Percentiles rank a stretch among this genome's conserved stretches.
phyloP scores from a whole-genome alignment of 2,113 vertebrate genomes.

The Mungos mungo region DNA sequence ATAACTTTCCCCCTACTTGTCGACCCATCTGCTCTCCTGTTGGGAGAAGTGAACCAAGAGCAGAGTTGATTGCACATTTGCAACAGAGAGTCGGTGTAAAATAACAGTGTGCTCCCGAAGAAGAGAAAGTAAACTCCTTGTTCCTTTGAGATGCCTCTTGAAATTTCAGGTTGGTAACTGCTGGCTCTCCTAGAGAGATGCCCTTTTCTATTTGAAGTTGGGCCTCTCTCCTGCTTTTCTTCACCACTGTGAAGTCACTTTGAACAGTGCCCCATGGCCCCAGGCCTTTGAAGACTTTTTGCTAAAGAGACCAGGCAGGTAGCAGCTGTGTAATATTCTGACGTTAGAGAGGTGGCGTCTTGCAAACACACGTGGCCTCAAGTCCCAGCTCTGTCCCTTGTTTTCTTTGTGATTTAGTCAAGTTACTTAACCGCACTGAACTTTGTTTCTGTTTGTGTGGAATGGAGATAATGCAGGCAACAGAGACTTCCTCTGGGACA shows the following conservation, averaged over 20 bases:
- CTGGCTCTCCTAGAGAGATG: constrained; percentile 17
- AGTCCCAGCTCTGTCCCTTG: background rate
- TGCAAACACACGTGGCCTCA: background rate
- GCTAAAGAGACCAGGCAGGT: background rate
- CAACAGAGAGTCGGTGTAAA: background rate
- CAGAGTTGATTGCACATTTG: background rate
- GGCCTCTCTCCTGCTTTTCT: background rate
- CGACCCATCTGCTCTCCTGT: background rate
- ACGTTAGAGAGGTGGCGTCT: background rate
- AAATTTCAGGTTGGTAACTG: background rate
- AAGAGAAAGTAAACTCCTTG: background rate
- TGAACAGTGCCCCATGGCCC: background rate
- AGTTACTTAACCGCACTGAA: background rate
- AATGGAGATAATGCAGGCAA: background rate
- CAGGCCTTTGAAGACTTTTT: constrained; percentile 45
- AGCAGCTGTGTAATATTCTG: background rate
- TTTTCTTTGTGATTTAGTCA: background rate
- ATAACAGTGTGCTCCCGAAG: background rate
- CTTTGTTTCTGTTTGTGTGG: background rate
- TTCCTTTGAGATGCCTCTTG: background rate
- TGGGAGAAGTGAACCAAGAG: background rate
- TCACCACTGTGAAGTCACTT: background rate
- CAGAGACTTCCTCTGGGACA: background rate
- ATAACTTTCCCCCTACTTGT: background rate
- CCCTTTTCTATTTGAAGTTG: constrained; percentile 26